phyloP scores from a whole-genome alignment of 2,888 invertebrate species.

The Callosobruchus maculatus region DNA sequence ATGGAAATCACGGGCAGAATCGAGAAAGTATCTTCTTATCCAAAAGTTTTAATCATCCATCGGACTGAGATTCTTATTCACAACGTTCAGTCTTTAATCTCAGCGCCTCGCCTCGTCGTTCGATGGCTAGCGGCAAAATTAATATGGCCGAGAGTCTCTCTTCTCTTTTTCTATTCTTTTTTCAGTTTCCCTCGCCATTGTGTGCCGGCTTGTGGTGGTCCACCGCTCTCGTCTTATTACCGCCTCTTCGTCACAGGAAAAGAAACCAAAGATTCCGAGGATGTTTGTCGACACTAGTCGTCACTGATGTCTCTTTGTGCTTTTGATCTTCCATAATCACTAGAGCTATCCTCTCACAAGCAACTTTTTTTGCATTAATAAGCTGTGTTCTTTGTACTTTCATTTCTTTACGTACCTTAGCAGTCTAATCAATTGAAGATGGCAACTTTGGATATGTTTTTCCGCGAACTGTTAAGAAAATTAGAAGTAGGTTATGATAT shows the following conservation, averaged over 20 bases:
- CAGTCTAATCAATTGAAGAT: not conserved
- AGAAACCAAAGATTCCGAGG: not conserved
- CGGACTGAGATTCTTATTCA: not conserved
- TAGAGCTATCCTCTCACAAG: not conserved
- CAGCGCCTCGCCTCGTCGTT: conserved; percentile 5
- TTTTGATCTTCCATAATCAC: not conserved
- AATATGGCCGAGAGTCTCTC: conserved; percentile 22
- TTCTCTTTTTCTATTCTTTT: conserved; percentile 4
- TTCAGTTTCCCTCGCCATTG: not conserved
- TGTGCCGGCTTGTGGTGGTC: not conserved
- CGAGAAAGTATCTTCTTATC: not conserved
- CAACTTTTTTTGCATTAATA: not conserved
- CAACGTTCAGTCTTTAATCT: conserved; percentile 29
- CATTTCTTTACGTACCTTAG: not conserved
- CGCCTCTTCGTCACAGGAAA: not conserved
- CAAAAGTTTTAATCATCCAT: not conserved
- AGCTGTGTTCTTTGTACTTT: not conserved
- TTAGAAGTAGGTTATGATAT: too few species aligned
- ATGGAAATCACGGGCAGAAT: not conserved
- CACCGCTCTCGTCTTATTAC: not conserved
- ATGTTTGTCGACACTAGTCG: not conserved
- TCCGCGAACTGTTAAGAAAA: too few species aligned
- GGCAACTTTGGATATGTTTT: not conserved
- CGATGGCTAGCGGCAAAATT: conserved; percentile 34
- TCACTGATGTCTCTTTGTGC: not conserved